Percentiles rank a stretch among this genome's conserved stretches.
Conservation (phyloP, 2,113 vertebrate species). For the Macquaria australasica region DNA sequence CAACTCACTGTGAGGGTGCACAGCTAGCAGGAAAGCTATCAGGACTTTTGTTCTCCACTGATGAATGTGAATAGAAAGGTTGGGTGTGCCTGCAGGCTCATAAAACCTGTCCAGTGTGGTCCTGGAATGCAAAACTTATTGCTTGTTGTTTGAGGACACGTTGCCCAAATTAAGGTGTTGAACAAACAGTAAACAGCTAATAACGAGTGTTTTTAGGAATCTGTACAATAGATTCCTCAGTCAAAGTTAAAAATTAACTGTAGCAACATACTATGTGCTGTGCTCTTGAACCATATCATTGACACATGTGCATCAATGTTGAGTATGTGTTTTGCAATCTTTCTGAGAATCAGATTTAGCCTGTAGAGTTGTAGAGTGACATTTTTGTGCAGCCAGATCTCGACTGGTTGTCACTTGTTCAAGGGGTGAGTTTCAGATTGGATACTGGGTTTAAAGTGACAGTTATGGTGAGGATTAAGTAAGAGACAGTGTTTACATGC, state of each 20-base stretch:
- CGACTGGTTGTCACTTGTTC: not conserved
- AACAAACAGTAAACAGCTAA: not conserved
- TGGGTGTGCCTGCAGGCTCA: not conserved
- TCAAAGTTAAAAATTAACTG: not conserved
- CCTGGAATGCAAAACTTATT: conserved; percentile 29
- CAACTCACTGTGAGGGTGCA: not conserved
- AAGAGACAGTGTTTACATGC: not conserved
- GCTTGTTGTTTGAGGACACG: not conserved
- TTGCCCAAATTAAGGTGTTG: not conserved
- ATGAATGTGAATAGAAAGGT: not conserved
- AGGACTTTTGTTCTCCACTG: not conserved
- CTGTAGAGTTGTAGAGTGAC: not conserved
- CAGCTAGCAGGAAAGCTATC: not conserved
- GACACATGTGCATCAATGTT: not conserved
- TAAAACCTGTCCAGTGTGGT: conserved; percentile 34
- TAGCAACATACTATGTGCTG: not conserved
- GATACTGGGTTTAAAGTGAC: not conserved
- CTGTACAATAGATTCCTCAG: not conserved
- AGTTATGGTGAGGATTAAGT: not conserved
- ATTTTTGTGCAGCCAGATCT: not conserved
- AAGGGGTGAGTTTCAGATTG: not conserved
- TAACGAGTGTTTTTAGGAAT: not conserved
- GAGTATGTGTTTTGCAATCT: not conserved
- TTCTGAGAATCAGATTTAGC: not conserved
- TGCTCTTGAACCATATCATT: not conserved